Evolutionary conservation across 2,113 vertebrate species (phyloP).

Genomic region (Seriola aureovittata): DNA sequence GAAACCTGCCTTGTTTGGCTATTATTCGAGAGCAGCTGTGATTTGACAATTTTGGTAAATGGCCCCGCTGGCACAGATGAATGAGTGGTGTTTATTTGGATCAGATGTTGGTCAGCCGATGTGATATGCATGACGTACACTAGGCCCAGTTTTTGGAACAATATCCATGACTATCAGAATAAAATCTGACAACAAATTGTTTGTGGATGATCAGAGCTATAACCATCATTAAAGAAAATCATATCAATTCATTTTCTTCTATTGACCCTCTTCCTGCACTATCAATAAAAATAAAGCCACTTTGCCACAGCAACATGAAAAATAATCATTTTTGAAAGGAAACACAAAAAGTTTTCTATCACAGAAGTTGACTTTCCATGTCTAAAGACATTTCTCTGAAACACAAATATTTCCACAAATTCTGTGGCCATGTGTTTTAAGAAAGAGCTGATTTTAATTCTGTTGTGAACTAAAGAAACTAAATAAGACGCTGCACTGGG

Average conservation of each 20-base stretch:
- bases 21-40: neutral
- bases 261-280: neutral
- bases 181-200: neutral
- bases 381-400: neutral
- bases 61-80: neutral
- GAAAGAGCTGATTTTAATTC: neutral
- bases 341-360: neutral
- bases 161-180: neutral
- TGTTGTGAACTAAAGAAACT: neutral
- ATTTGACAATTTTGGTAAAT: neutral
- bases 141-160: neutral
- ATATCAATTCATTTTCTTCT: neutral
- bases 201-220: neutral
- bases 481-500: neutral
- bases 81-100: neutral
- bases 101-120: neutral
- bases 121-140: neutral
- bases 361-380: neutral
- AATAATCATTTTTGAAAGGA: neutral
- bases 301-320: neutral
- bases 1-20: neutral
- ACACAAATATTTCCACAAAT: neutral
- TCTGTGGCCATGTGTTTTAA: neutral
- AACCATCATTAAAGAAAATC: slow-evolving; percentile 16
- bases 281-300: slow-evolving; percentile 10